Conservation (phyloP, 1,140 invertebrate species). For the Pantala flavescens region DNA sequence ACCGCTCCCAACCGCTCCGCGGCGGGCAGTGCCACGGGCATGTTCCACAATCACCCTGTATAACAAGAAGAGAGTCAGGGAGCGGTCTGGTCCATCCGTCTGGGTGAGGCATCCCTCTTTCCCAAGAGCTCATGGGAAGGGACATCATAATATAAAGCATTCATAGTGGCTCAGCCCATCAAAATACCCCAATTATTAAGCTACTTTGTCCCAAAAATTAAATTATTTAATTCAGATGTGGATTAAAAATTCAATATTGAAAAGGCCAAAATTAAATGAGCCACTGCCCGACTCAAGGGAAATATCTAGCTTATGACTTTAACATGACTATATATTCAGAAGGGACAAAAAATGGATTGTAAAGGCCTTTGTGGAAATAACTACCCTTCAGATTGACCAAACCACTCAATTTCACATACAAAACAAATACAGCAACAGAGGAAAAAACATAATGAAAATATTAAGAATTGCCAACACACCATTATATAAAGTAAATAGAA, state of each 20-base stretch:
- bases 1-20: conserved; percentile 18
- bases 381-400: conserved; percentile 6
- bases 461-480: no score
- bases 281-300: no score
- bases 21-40: conserved; percentile 61
- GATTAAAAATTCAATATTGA: no score
- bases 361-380: background rate
- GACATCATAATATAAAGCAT: background rate
- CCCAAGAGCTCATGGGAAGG: background rate
- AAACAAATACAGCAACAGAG: no score
- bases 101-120: background rate
- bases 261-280: no score
- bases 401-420: background rate
- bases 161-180: background rate
- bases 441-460: no score
- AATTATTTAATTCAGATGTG: no score
- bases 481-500: no score
- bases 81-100: background rate
- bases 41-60: conserved; percentile 78
- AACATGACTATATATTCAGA: background rate
- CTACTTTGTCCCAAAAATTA: no score
- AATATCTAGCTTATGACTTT: background rate
- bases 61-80: background rate
- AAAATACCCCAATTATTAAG: background rate
- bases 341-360: background rate